Base-by-base conservation (phyloP, 2,888 invertebrate species). In the Standfussiana lucernea region DNA sequence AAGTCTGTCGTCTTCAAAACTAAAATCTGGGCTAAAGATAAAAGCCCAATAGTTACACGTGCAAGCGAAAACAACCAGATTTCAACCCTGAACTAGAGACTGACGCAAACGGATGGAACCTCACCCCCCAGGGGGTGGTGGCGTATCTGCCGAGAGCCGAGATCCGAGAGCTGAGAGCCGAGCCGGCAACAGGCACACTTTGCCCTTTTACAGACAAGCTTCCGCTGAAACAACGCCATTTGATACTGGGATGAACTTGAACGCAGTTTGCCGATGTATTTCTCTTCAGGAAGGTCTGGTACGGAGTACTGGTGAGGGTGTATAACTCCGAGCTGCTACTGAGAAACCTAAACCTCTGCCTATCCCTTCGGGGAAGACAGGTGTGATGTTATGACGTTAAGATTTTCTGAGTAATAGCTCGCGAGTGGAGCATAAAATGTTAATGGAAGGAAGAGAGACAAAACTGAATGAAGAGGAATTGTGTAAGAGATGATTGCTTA, bases 81-180 rank as follows among this genome's bases (percentile, higher is more conserved):
- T 50, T 28, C 50, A 74, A 8, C 81, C 81, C 74, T 79, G 81
- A 79, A 79, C 73, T 72, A 80, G 74, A 80, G 65, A 50, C 80
- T 80, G 81, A 73, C 81, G 81, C 42, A 73, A 80, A 11, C 59
- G 59, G 80, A 64, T 32, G 47, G 24, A 1, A n/a, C 53, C 74
- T 32, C 74, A 50, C 28, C 28, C 73, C 80, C 74, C 35, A 3
- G 59, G 59, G 78, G 56, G 59, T 2, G 18, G 37, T 15, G 56
- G 47, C 35, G 64, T 45, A 47, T 47, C 47, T 24, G 53, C n/a
- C 64, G 62, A 32, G 56, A 11, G 53, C 53, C 53, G 59, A 18
- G 32, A 15, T n/a, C n/a, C n/a, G n/a, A 50, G 24, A 24, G 61
- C 24, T 37, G 37, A 37, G 66, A 37, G 37, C 37, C 37, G 40